Evolutionary conservation across 1,140 invertebrate genomes (phyloP).

Genomic region (Apis dorsata): DNA sequence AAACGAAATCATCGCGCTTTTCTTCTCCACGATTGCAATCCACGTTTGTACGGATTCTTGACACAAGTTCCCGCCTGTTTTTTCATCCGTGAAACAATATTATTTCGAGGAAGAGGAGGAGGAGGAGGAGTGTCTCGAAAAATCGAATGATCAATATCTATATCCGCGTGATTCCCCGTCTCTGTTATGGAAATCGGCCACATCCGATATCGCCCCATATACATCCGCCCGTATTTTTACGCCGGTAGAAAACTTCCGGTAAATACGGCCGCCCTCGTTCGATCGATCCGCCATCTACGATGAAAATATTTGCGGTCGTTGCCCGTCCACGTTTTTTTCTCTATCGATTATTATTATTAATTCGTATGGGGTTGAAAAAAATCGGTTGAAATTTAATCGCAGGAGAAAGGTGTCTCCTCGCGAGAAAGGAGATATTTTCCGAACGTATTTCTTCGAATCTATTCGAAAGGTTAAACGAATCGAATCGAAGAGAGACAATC

Average conservation of each 20-base stretch:
- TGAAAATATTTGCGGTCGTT: slow-evolving; percentile 39
- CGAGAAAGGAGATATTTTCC: neutral
- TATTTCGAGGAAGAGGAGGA: neutral
- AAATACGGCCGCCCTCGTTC: slow-evolving; percentile 14
- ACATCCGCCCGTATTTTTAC: slow-evolving; percentile 9
- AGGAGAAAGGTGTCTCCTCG: neutral
- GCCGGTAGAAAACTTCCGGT: slow-evolving; percentile 9
- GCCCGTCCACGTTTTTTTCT: neutral
- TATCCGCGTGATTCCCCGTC: slow-evolving; percentile 42
- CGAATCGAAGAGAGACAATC: neutral
- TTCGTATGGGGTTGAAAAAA: neutral
- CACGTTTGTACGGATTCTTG: slow-evolving; percentile 11
- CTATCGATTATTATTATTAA: slow-evolving; percentile 19
- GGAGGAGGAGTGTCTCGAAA: slow-evolving; percentile 17
- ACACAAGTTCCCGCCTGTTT: slow-evolving; percentile 16
- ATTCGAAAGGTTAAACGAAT: neutral
- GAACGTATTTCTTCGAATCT: neutral
- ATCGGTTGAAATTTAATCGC: neutral
- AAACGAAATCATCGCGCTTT: slow-evolving; percentile 17
- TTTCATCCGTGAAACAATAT: slow-evolving; percentile 34
- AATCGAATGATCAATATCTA: slow-evolving; percentile 58
- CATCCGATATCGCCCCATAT: slow-evolving; percentile 5
- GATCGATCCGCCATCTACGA: slow-evolving; percentile 32
- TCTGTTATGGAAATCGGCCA: slow-evolving; percentile 54
- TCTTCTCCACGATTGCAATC: no score